These are phyloP conservation scores for Pagetopsis macropterus DNA, from an alignment of 2,797 vertebrate genomes.

Conservation along the genomic window DNA sequence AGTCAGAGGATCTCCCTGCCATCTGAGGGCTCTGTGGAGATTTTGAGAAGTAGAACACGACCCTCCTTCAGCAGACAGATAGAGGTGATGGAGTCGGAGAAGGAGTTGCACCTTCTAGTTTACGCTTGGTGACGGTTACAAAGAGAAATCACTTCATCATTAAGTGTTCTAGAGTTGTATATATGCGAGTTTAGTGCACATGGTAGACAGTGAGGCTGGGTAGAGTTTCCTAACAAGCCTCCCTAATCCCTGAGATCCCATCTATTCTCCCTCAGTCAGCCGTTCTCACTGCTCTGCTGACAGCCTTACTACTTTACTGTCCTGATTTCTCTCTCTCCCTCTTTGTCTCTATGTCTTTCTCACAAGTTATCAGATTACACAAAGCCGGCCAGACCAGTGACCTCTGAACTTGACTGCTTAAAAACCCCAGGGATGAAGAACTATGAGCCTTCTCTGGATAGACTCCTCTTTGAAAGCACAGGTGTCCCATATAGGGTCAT, in stretches of 20 bases:
- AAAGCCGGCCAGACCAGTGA: slow-evolving; percentile 38
- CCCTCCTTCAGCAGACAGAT: not conserved
- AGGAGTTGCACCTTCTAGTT: slow-evolving; percentile 3
- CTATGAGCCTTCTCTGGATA: slow-evolving; percentile 22
- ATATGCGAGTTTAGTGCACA: slow-evolving; percentile 15
- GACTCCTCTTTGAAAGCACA: slow-evolving; percentile 27
- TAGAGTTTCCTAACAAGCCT: slow-evolving; percentile 53
- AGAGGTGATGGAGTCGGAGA: not conserved
- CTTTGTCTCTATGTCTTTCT: slow-evolving; percentile 32
- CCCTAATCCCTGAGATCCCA: slow-evolving; percentile 62
- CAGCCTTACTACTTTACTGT: slow-evolving; percentile 20
- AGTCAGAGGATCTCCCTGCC: slow-evolving; percentile 33
- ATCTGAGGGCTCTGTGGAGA: slow-evolving; percentile 37
- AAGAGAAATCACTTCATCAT: not conserved
- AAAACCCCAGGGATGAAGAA: slow-evolving; percentile 25
- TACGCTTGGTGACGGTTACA: not conserved
- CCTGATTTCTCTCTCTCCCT: slow-evolving; percentile 29
- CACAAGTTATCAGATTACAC: slow-evolving; percentile 48
- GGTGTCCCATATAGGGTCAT: slow-evolving; percentile 31
- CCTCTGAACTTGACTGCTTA: slow-evolving; percentile 55
- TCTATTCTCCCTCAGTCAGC: slow-evolving; percentile 61
- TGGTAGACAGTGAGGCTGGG: slow-evolving; percentile 24
- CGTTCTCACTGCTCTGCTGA: slow-evolving; percentile 56
- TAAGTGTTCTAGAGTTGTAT: slow-evolving; percentile 11
- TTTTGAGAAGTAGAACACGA: slow-evolving; percentile 41